phyloP scores from a whole-genome alignment of 2,113 vertebrate species.

The Hystrix brachyura region DNA sequence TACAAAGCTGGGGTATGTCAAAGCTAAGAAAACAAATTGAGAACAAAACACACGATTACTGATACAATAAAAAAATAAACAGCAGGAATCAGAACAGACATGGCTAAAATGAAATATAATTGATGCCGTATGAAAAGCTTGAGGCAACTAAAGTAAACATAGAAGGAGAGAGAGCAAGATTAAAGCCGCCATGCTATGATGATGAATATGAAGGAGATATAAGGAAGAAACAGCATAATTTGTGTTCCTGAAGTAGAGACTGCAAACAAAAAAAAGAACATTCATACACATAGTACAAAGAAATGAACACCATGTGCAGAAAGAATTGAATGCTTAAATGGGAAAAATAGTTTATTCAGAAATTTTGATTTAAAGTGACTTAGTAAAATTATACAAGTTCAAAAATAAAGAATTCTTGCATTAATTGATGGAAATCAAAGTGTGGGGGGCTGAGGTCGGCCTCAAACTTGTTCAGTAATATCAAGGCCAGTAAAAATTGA shows the following conservation, averaged over 20 bases:
- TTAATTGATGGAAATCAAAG: background rate
- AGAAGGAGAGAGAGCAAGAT: background rate
- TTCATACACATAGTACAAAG: background rate
- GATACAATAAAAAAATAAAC: constrained; percentile 1
- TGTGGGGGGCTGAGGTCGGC: background rate
- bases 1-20: background rate
- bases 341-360: background rate
- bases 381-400: background rate
- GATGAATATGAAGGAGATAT: background rate
- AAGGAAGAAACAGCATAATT: background rate
- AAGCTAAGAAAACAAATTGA: constrained; percentile 18
- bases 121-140: background rate
- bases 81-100: constrained; percentile 23
- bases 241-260: background rate
- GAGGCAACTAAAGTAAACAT: background rate
- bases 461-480: background rate
- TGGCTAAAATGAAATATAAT: constrained; percentile 17
- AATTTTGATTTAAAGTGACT: constrained; percentile 2
- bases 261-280: background rate
- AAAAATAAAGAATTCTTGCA: background rate
- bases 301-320: background rate
- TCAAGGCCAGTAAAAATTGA: background rate
- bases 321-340: background rate
- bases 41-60: constrained; percentile 35
- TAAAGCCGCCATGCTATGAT: background rate